These are phyloP conservation scores for Agrilus planipennis DNA, from an alignment of 1,140 invertebrate species.

Conservation along the genomic window DNA sequence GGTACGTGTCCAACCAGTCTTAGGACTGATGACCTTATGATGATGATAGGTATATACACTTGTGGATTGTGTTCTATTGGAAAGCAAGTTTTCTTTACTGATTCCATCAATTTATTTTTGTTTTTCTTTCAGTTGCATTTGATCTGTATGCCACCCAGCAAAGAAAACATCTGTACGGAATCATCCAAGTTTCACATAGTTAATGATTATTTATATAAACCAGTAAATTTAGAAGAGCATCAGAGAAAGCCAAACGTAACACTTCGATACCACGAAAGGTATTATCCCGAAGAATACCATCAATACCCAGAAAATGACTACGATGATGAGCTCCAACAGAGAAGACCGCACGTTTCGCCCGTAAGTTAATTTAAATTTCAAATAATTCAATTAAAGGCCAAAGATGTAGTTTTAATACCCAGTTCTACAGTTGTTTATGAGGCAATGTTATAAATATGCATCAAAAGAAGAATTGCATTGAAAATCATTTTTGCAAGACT, in stretches of 20 bases:
- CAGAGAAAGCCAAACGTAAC: slow-evolving; percentile 70
- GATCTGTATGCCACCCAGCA: slow-evolving; percentile 83
- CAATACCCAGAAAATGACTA: slow-evolving; percentile 53
- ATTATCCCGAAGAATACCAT: slow-evolving; percentile 63
- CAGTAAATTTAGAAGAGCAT: slow-evolving; percentile 69
- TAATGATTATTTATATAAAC: slow-evolving; percentile 85
- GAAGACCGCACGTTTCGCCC: slow-evolving; percentile 28
- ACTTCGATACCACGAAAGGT: slow-evolving; percentile 74
- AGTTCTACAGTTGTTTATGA: too few relatives aligned
- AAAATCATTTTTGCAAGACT: too few relatives aligned
- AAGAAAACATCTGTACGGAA: slow-evolving; percentile 80
- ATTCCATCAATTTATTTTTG: not conserved
- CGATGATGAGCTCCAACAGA: slow-evolving; percentile 36
- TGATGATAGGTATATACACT: too few relatives aligned
- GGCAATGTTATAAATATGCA: too few relatives aligned
- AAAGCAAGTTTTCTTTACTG: too few relatives aligned
- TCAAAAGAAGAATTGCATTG: too few relatives aligned
- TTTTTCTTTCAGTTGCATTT: slow-evolving; percentile 59
- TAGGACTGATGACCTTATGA: too few relatives aligned
- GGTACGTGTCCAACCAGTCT: too few relatives aligned
- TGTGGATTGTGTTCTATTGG: too few relatives aligned
- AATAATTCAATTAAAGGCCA: slow-evolving; percentile 1
- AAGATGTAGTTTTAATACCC: too few relatives aligned
- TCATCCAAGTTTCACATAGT: slow-evolving; percentile 85
- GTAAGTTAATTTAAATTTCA: too few relatives aligned